Conservation (phyloP, 2,797 vertebrate genomes). For the Alca torda region DNA sequence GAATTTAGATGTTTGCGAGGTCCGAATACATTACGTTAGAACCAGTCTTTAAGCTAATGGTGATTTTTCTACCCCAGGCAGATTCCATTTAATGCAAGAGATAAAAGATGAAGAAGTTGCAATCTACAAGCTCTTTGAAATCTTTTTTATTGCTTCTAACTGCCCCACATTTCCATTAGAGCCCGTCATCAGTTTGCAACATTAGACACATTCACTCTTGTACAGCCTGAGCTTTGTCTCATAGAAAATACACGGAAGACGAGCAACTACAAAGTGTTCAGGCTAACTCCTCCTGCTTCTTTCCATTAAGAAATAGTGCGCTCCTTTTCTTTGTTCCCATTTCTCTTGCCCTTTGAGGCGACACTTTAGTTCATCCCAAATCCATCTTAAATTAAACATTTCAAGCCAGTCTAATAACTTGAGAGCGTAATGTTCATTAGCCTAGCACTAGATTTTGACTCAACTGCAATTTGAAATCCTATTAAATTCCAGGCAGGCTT, state of each 20-base stretch:
- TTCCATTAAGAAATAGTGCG: neutral
- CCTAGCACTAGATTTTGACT: neutral
- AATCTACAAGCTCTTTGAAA: neutral
- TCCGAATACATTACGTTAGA: neutral
- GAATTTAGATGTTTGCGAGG: too few relatives aligned
- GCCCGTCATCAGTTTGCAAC: neutral
- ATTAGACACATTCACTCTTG: neutral
- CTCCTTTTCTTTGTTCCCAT: neutral
- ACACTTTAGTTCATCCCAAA: neutral
- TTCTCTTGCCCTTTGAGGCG: neutral
- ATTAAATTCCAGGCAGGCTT: neutral
- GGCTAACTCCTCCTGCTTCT: neutral
- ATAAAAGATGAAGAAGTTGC: neutral
- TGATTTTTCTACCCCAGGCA: neutral
- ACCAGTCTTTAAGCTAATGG: neutral
- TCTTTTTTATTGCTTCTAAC: neutral
- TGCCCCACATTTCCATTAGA: neutral
- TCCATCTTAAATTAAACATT: neutral
- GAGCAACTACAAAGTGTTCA: neutral
- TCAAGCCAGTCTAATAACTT: neutral
- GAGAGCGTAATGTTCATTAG: neutral
- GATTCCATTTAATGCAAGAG: neutral
- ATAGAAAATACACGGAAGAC: accelerated
- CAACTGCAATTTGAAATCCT: neutral
- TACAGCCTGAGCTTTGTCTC: neutral